Evolutionary conservation across 2,113 vertebrate species (phyloP).

Genomic region (Oncorhynchus masou): DNA sequence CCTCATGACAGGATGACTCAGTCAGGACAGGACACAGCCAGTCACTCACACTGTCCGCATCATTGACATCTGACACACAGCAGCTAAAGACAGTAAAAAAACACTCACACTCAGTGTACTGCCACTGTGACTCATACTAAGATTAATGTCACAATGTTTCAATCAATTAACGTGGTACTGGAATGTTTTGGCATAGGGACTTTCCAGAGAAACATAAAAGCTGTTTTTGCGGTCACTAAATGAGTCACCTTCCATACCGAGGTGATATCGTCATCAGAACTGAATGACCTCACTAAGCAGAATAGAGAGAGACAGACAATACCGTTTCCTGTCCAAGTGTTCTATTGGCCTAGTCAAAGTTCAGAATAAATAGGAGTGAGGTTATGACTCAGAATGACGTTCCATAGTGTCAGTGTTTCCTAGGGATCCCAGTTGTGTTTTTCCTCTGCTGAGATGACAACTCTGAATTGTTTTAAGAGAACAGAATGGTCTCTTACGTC

Average conservation of each 20-base stretch:
- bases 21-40: background rate
- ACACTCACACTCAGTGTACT: background rate
- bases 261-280: background rate
- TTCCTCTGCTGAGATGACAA: background rate
- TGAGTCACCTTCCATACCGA: too few relatives aligned
- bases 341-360: background rate
- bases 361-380: background rate
- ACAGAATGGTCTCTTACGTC: conserved; percentile 32
- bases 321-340: background rate
- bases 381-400: background rate
- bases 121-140: background rate
- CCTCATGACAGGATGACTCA: background rate
- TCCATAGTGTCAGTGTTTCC: background rate
- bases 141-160: background rate
- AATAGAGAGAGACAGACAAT: too few relatives aligned
- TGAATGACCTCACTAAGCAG: too few relatives aligned
- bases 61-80: background rate
- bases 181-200: too few relatives aligned
- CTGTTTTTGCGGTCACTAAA: too few relatives aligned
- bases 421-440: background rate
- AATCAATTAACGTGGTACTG: background rate
- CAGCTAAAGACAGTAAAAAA: background rate
- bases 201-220: too few relatives aligned
- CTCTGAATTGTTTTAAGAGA: too few relatives aligned
- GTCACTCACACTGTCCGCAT: background rate